Evolutionary conservation across 1,140 invertebrate genomes (phyloP).

Genomic region (Lepidostoma basale): DNA sequence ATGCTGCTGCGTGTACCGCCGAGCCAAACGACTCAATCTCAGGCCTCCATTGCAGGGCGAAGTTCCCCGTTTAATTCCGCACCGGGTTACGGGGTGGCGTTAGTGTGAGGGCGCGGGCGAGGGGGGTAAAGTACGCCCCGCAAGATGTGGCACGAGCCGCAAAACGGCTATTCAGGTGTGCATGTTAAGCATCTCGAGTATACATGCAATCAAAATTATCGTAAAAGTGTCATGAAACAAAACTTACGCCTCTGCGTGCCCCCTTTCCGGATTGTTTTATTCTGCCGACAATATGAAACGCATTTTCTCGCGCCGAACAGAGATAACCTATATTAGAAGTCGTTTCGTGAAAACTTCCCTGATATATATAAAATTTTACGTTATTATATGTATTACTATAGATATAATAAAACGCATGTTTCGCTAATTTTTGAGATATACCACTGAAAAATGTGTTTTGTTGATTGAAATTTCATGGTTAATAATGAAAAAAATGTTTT

Average conservation of each 20-base stretch:
- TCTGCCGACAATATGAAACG: no score
- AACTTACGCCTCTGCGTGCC: neutral
- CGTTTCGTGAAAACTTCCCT: no score
- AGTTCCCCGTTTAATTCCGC: slow-evolving; percentile 39
- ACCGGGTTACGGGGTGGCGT: slow-evolving; percentile 36
- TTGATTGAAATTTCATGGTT: no score
- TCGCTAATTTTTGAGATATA: no score
- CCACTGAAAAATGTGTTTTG: no score
- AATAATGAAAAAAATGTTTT: no score
- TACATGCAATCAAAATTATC: slow-evolving; percentile 20
- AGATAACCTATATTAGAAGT: no score
- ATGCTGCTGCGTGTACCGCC: neutral
- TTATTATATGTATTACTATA: no score
- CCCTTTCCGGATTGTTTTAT: neutral
- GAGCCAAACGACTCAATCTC: slow-evolving; percentile 20
- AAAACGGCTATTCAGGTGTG: slow-evolving; percentile 14
- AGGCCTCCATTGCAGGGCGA: neutral
- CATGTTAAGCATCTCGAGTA: slow-evolving; percentile 2
- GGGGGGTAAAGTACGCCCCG: neutral
- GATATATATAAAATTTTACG: no score
- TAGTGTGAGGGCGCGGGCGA: neutral
- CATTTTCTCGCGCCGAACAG: no score
- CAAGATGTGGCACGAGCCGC: neutral
- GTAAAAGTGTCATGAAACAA: slow-evolving; percentile 1
- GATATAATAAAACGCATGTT: no score